phyloP scores from a whole-genome alignment of 2,888 invertebrate genomes.

The Toxonevra muliebris region DNA sequence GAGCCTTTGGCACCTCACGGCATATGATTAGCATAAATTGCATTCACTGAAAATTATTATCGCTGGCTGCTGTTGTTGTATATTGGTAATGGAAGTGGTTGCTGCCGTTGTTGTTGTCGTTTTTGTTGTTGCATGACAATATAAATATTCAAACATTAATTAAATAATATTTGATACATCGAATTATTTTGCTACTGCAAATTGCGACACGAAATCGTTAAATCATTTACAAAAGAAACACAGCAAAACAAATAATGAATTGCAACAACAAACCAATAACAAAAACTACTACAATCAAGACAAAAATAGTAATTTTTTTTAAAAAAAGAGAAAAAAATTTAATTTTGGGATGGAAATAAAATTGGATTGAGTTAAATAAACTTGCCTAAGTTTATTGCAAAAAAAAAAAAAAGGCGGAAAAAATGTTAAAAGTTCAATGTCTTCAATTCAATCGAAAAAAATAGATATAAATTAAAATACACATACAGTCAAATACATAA shows the following conservation, averaged over 20 bases:
- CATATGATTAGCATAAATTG: no score
- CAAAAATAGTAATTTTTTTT: background rate
- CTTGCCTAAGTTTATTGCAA: background rate
- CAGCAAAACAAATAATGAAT: no score
- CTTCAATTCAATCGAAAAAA: conserved; percentile 29
- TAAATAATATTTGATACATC: conserved; percentile 12
- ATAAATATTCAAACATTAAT: background rate
- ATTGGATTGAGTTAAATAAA: conserved; percentile 1
- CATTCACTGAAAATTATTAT: no score
- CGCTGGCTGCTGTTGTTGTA: no score
- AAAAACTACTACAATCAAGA: background rate
- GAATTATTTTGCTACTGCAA: conserved; percentile 10
- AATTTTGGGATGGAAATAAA: background rate
- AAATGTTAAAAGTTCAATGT: conserved; percentile 28
- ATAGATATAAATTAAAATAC: conserved; percentile 21
- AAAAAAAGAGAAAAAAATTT: background rate
- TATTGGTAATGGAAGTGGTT: no score
- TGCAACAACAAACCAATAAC: background rate
- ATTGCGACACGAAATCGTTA: conserved; percentile 4
- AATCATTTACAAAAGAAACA: conserved; percentile 4
- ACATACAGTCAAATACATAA: background rate
- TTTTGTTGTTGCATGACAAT: no score
- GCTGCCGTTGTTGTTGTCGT: no score
- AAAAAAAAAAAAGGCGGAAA: conserved; percentile 6
- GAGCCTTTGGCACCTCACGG: no score